Conservation (phyloP, 2,797 vertebrate genomes). For the Picus viridis region DNA sequence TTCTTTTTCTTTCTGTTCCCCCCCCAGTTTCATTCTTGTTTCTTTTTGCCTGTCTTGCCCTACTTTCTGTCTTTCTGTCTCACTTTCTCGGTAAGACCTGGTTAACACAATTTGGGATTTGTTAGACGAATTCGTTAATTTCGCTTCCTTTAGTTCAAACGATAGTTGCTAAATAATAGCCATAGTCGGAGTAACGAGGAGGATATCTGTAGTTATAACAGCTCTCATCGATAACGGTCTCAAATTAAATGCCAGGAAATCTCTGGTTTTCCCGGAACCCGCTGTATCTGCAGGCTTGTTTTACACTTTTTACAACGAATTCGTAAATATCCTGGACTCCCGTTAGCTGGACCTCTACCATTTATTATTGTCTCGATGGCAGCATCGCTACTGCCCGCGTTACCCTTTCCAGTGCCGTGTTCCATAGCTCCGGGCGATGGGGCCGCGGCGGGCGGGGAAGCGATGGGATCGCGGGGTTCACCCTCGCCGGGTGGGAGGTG, state of each 20-base stretch:
- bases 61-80: not conserved
- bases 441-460: not conserved
- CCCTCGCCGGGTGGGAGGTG: not conserved
- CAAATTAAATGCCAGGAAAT: not conserved
- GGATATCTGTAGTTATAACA: not conserved
- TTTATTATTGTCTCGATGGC: not conserved
- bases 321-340: not conserved
- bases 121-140: conserved; percentile 13
- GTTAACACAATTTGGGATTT: not conserved
- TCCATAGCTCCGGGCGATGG: not conserved
- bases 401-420: not conserved
- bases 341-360: not conserved
- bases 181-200: not conserved
- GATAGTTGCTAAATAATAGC: not conserved
- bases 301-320: conserved; percentile 3
- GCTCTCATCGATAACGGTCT: not conserved
- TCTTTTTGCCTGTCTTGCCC: not conserved
- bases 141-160: not conserved
- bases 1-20: not conserved
- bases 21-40: not conserved
- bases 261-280: not conserved
- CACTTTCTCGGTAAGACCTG: not conserved
- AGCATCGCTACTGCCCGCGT: not conserved
- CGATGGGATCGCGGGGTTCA: not conserved
- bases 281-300: not conserved